A percentile compares a stretch with the other conserved stretches of the same genome.
Evolutionary conservation across 2,888 invertebrate species (phyloP).

Genomic region (Empis stercorea): DNA sequence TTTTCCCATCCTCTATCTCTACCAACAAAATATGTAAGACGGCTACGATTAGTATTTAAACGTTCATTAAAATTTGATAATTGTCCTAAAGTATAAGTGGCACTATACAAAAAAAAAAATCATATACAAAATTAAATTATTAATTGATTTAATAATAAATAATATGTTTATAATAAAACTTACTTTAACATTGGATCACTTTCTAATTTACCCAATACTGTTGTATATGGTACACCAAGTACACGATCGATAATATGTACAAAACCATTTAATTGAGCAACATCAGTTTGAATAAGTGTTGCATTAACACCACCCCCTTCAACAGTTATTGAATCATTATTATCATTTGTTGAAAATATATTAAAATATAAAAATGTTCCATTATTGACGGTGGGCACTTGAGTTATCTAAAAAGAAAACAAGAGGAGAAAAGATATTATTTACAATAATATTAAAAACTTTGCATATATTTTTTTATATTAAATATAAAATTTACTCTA

Average conservation of each 20-base stretch:
- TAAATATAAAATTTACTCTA: slow-evolving; percentile 40
- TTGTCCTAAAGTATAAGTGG: slow-evolving; percentile 62
- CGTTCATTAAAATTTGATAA: slow-evolving; percentile 65
- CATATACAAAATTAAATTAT: neutral
- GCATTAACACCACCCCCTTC: slow-evolving; percentile 90
- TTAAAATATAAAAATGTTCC: slow-evolving; percentile 77
- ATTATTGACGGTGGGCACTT: slow-evolving; percentile 61
- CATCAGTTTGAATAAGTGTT: slow-evolving; percentile 72
- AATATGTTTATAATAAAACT: slow-evolving; percentile 25
- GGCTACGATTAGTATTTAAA: slow-evolving; percentile 58
- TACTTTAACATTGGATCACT: slow-evolving; percentile 82
- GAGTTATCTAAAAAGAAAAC: slow-evolving; percentile 53
- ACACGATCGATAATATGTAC: slow-evolving; percentile 88
- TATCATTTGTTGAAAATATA: slow-evolving; percentile 47
- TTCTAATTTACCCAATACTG: slow-evolving; percentile 67
- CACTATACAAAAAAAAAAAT: slow-evolving; percentile 37
- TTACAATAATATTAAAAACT: too few relatives aligned
- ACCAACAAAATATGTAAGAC: slow-evolving; percentile 86
- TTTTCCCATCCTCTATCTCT: slow-evolving; percentile 80
- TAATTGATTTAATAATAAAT: neutral
- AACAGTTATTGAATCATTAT: slow-evolving; percentile 60
- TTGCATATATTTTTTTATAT: too few relatives aligned
- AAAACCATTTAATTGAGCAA: slow-evolving; percentile 85
- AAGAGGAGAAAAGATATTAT: too few relatives aligned
- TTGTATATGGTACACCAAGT: slow-evolving; percentile 78